These are phyloP conservation scores for Dimorphilus gyrociliatus DNA, from an alignment of 2,888 invertebrate species.

Conservation along the genomic window DNA sequence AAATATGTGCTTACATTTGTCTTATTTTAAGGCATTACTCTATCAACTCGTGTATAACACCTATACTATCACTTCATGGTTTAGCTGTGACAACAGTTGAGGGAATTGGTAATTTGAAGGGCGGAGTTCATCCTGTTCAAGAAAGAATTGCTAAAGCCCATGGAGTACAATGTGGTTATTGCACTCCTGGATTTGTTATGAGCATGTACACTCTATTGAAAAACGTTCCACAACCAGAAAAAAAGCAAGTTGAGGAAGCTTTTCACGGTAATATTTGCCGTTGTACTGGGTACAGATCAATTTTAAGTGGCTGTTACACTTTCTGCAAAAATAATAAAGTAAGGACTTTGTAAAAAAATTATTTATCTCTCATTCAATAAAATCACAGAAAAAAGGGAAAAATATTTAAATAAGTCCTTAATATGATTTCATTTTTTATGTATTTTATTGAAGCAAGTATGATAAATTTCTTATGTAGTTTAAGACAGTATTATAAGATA, in stretches of 20 bases:
- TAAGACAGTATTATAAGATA: neutral
- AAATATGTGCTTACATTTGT: no score
- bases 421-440: neutral
- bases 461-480: neutral
- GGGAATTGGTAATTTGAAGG: slow-evolving; percentile 23
- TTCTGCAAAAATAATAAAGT: slow-evolving; percentile 9
- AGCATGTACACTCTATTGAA: slow-evolving; percentile 45
- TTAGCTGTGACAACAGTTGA: slow-evolving; percentile 30
- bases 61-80: slow-evolving; percentile 26
- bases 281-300: slow-evolving; percentile 82
- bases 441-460: neutral
- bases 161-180: slow-evolving; percentile 15
- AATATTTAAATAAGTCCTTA: no score
- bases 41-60: slow-evolving; percentile 10
- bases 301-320: slow-evolving; percentile 70
- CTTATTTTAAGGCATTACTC: slow-evolving; percentile 8
- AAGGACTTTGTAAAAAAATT: no score
- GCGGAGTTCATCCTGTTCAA: slow-evolving; percentile 15
- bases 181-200: slow-evolving; percentile 15
- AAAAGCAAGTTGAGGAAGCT: no score
- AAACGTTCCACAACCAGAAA: slow-evolving; percentile 50
- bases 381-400: no score
- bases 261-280: slow-evolving; percentile 65
- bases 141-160: slow-evolving; percentile 11
- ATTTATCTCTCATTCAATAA: no score